Evolutionary conservation across 1,140 invertebrate species (phyloP).

Genomic region (Drosophila nikananu): DNA sequence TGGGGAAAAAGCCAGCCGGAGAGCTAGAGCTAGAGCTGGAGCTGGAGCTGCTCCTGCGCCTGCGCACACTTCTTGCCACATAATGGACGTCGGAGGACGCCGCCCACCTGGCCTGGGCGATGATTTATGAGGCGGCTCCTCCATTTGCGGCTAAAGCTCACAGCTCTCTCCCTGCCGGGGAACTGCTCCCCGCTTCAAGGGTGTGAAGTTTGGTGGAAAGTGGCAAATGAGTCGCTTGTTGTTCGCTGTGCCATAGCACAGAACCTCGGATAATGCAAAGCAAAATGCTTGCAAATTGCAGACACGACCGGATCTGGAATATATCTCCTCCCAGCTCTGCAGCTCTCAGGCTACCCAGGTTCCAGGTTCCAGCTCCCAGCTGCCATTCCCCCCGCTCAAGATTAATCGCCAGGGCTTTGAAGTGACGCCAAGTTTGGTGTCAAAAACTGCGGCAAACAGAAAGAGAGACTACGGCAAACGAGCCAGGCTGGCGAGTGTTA

Average conservation of each 20-base stretch:
- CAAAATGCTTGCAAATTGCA: slow-evolving; percentile 72
- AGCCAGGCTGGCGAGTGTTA: slow-evolving; percentile 53
- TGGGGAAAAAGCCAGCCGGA: slow-evolving; percentile 43
- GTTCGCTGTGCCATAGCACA: slow-evolving; percentile 30
- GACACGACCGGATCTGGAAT: slow-evolving; percentile 46
- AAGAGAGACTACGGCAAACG: slow-evolving; percentile 13
- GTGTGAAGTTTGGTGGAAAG: slow-evolving; percentile 64
- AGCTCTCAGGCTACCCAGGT: neutral
- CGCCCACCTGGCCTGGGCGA: slow-evolving; percentile 68
- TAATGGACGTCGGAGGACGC: slow-evolving; percentile 75
- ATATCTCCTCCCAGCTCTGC: slow-evolving; percentile 1
- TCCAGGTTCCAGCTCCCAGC: neutral
- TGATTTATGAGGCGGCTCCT: slow-evolving; percentile 77
- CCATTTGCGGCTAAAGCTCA: slow-evolving; percentile 39
- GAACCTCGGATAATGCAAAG: slow-evolving; percentile 48
- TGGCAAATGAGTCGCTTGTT: slow-evolving; percentile 59
- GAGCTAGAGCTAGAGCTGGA: neutral
- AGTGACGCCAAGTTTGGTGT: slow-evolving; percentile 54
- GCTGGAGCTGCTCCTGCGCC: slow-evolving; percentile 53
- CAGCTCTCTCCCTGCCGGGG: slow-evolving; percentile 8
- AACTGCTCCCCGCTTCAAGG: slow-evolving; percentile 42
- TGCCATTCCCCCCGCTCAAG: slow-evolving; percentile 34
- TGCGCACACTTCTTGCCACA: slow-evolving; percentile 66
- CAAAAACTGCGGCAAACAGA: slow-evolving; percentile 61
- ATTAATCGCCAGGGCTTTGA: slow-evolving; percentile 70